Evolutionary conservation across 2,888 invertebrate genomes (phyloP).

Genomic region (Gymnosoma rotundatum): DNA sequence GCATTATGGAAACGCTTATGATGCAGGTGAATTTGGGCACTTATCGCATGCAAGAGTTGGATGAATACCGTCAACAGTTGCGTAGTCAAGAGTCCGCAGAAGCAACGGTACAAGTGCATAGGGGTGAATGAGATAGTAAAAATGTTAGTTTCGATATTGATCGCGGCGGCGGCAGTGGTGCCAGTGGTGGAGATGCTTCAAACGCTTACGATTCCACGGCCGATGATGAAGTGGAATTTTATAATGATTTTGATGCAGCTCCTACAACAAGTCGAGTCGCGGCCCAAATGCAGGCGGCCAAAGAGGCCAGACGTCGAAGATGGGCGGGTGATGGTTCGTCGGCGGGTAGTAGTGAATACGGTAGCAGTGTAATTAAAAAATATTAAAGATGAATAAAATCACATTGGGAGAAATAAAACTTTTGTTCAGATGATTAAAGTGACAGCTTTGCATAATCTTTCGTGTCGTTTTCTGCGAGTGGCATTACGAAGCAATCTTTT

Average conservation of each 20-base stretch:
- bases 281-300: constrained; percentile 79
- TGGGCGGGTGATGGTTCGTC: constrained; percentile 79
- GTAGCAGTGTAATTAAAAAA: constrained; percentile 26
- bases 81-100: constrained; percentile 94
- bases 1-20: constrained; percentile 95
- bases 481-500: no score
- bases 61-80: constrained; percentile 92
- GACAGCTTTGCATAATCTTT: no score
- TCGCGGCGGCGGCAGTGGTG: constrained; percentile 73
- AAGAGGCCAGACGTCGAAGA: constrained; percentile 77
- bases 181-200: constrained; percentile 67
- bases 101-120: constrained; percentile 84
- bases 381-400: constrained; percentile 9
- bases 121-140: constrained; percentile 82
- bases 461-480: no score
- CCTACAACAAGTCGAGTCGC: constrained; percentile 79
- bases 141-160: constrained; percentile 82
- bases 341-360: constrained; percentile 73
- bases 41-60: constrained; percentile 94
- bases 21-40: constrained; percentile 96
- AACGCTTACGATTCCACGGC: constrained; percentile 76
- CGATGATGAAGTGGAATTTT: constrained; percentile 79
- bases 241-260: constrained; percentile 77
- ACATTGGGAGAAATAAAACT: not conserved
- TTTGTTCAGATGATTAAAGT: not conserved